Evolutionary conservation across 2,113 vertebrate genomes (phyloP), one percentile per base, ranked within the genome.

Genomic region (Percopsis transmontana): DNA sequence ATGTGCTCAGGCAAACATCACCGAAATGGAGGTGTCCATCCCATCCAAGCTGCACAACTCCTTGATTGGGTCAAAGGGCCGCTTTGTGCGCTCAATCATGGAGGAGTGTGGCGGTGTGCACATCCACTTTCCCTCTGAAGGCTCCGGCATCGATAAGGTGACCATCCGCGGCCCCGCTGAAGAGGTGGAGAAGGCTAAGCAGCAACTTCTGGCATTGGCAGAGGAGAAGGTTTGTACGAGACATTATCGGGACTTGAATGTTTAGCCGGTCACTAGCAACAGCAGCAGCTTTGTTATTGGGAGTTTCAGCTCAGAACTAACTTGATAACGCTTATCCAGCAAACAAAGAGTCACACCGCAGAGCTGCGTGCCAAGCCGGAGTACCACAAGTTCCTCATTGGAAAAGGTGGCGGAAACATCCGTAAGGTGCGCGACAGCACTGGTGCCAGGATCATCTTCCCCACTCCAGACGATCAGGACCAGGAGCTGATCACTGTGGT

Each of bases 341-440:
- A 99, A 98, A 99, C 91, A 0, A 99, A 97, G 88, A 99, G 95
- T 75, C 95, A 95, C 76, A 98, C 96, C 0, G 95, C 93, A 0
- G 97, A 99, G 86, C 91, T 99, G 68, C 94, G 92, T 9, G 97
- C 97, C 51, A 99, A 99, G 81, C 96, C 97, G 0, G 97, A 99
- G 62, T 99, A 99, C 83, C 97, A 99, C 92, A 99, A 97, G 76
- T 99, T 99, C 91, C 94, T 99, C 42, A 99, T 99, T 0, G 97
- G 97, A 20, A 98, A 98, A 75, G 97, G 97, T 1, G 97, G 97
- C 0, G 95, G 93, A 76, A 99, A 97, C 84, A 99, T 99, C 77
- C 96, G 96, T 14, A 99, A 97, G 82, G 97, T 99, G 68, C 95
- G 97, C 0, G 97, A 99, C 85, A 97, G 89, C 88, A 99, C 97